Evolutionary conservation across 2,888 invertebrate species (phyloP).

Genomic region (Germaria angustata): DNA sequence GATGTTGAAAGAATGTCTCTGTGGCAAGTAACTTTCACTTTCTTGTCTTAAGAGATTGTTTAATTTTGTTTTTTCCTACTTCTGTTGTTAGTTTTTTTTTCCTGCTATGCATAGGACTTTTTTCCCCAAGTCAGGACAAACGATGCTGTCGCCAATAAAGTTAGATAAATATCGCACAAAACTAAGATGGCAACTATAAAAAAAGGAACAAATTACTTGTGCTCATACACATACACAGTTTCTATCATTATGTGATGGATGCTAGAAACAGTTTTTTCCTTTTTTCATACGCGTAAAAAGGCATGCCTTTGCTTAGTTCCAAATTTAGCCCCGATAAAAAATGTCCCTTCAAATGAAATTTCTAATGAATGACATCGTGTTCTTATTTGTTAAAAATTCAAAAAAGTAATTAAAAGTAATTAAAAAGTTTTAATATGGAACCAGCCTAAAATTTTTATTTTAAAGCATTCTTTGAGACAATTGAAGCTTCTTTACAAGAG

Average conservation of each 20-base stretch:
- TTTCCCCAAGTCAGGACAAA: slow-evolving; percentile 19
- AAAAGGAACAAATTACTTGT: background rate
- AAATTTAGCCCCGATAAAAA: no score
- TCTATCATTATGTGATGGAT: background rate
- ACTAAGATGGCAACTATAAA: background rate
- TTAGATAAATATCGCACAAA: slow-evolving; percentile 50
- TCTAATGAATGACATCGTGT: no score
- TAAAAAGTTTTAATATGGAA: no score
- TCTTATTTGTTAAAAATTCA: no score
- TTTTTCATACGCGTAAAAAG: background rate
- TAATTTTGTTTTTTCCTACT: background rate
- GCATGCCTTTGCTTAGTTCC: no score
- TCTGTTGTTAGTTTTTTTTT: background rate
- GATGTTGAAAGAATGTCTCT: slow-evolving; percentile 45
- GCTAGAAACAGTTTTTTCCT: background rate
- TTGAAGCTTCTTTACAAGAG: no score
- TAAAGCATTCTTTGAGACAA: no score
- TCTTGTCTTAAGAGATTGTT: background rate
- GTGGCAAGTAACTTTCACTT: slow-evolving; percentile 34
- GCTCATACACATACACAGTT: background rate
- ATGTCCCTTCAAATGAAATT: no score
- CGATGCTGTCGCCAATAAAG: slow-evolving; percentile 60
- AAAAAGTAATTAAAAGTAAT: no score
- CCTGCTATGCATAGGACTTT: no score
- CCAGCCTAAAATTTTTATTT: no score